These are phyloP conservation scores for Arenaria interpres DNA, from an alignment of 2,113 vertebrate genomes.

Conservation along the genomic window DNA sequence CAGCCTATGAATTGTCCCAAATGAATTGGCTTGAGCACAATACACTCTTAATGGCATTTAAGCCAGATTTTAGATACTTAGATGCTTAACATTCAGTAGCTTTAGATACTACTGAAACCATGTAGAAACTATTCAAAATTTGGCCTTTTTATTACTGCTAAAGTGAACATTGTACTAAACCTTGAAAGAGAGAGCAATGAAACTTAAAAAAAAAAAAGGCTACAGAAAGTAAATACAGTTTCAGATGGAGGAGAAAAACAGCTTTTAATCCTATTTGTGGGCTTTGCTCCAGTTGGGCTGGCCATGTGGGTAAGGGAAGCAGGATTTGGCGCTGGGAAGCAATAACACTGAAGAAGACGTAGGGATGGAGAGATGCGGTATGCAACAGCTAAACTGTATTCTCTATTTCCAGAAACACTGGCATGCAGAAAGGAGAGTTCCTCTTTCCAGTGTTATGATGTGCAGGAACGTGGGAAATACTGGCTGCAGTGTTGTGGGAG, in stretches of 20 bases:
- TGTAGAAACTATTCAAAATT: neutral
- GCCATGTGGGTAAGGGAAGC: neutral
- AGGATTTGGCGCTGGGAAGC: slow-evolving; percentile 15
- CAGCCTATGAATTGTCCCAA: neutral
- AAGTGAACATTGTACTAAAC: neutral
- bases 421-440: neutral
- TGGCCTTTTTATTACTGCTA: neutral
- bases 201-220: neutral
- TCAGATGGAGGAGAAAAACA: neutral
- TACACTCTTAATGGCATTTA: neutral
- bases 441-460: neutral
- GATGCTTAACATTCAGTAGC: neutral
- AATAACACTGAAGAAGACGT: neutral
- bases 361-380: neutral
- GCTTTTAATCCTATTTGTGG: slow-evolving; percentile 10
- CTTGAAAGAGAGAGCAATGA: neutral
- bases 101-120: neutral
- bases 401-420: neutral
- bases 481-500: neutral
- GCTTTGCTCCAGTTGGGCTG: slow-evolving; percentile 20
- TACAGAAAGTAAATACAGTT: neutral
- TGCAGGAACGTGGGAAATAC: neutral
- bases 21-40: neutral
- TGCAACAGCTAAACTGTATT: neutral
- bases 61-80: neutral